These are phyloP conservation scores for Acanthornis magna DNA, from an alignment of 2,797 vertebrate genomes.

Conservation along the genomic window DNA sequence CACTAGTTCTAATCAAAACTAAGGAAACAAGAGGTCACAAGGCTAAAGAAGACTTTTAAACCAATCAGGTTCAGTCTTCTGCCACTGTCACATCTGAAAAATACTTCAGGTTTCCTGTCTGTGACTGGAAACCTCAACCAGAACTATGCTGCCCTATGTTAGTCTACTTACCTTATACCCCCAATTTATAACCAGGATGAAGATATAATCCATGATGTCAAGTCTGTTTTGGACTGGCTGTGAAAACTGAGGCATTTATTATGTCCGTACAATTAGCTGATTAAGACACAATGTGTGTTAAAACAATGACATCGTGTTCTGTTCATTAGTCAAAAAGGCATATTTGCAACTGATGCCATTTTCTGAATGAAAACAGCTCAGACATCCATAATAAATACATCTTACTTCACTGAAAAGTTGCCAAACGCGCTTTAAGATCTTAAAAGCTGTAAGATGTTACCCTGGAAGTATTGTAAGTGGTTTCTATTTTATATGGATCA, in stretches of 20 bases:
- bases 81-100: not conserved
- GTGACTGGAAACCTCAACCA: not conserved
- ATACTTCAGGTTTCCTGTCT: not conserved
- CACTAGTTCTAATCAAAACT: not conserved
- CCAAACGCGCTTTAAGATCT: not conserved
- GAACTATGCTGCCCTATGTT: not conserved
- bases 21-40: not conserved
- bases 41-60: not conserved
- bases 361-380: not conserved
- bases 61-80: not conserved
- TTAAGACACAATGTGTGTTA: not conserved
- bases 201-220: not conserved
- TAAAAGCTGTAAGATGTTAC: not conserved
- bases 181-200: not conserved
- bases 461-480: not conserved
- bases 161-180: not conserved
- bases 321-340: not conserved
- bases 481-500: not conserved
- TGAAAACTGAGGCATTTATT: not conserved
- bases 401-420: not conserved
- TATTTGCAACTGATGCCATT: not conserved
- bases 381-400: not conserved
- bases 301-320: not conserved
- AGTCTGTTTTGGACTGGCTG: not conserved
- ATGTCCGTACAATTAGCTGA: not conserved